Evolutionary conservation across 2,797 vertebrate species (phyloP).

Genomic region (Toxotes lorentzi): DNA sequence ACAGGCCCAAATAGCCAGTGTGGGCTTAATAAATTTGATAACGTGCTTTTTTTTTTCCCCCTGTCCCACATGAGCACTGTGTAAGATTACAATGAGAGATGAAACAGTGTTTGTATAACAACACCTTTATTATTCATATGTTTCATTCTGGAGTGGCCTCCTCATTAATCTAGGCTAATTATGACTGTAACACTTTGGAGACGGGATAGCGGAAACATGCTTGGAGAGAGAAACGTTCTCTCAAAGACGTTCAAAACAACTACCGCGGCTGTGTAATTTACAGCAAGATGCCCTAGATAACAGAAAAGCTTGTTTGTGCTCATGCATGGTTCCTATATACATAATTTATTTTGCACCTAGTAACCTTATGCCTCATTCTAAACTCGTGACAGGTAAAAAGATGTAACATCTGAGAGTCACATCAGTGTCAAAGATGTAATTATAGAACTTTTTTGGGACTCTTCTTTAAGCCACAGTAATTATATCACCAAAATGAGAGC

Average conservation of each 20-base stretch:
- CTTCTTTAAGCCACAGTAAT: conserved; percentile 9
- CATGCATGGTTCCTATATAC: conserved; percentile 10
- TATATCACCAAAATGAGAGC: conserved; percentile 18
- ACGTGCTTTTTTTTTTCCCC: conserved; percentile 44
- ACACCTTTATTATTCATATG: conserved; percentile 81
- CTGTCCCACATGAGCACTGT: conserved; percentile 43
- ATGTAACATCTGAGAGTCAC: not conserved
- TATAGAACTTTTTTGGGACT: conserved; percentile 10
- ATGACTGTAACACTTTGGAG: conserved; percentile 77
- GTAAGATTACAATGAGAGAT: conserved; percentile 70
- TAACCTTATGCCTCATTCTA: conserved; percentile 1
- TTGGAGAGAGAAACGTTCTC: conserved; percentile 65
- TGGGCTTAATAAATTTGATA: conserved; percentile 70
- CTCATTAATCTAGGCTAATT: conserved; percentile 84
- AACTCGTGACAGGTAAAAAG: conserved; percentile 13
- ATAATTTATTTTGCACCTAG: conserved; percentile 25
- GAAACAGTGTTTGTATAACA: conserved; percentile 77
- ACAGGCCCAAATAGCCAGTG: conserved; percentile 58
- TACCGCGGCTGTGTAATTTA: conserved; percentile 61
- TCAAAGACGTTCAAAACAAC: conserved; percentile 68
- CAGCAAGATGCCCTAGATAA: conserved; percentile 73
- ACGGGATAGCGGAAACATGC: conserved; percentile 69
- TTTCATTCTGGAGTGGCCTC: conserved; percentile 74
- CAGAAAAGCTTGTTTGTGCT: conserved; percentile 40
- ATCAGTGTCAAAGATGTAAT: conserved; percentile 6